phyloP scores from a whole-genome alignment of 2,888 invertebrate species.

The Cantharis rustica region DNA sequence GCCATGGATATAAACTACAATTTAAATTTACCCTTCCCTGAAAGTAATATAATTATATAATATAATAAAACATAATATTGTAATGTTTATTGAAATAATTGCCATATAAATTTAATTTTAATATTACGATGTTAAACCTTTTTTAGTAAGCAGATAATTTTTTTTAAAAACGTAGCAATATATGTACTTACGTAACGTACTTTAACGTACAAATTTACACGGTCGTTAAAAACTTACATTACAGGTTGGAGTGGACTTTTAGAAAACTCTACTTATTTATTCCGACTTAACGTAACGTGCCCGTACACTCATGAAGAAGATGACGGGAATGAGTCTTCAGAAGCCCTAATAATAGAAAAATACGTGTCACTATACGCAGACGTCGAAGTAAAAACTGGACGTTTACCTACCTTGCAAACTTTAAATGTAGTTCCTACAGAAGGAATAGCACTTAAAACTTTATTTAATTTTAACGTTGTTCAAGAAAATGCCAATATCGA shows the following conservation, averaged over 20 bases:
- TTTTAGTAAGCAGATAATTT: no score
- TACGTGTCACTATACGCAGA: slow-evolving; percentile 7
- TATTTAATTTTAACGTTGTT: slow-evolving; percentile 7
- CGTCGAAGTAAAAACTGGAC: slow-evolving; percentile 2
- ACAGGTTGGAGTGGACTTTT: slow-evolving; percentile 13
- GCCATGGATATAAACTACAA: slow-evolving; percentile 13
- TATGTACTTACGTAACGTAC: no score
- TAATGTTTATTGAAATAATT: no score
- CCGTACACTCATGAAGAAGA: background rate
- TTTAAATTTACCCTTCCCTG: slow-evolving; percentile 9
- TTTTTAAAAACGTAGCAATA: no score
- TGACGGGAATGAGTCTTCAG: background rate
- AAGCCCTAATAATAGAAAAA: background rate
- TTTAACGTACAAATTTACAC: no score
- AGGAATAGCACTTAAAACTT: slow-evolving; percentile 16
- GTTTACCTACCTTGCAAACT: background rate
- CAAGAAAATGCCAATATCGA: background rate
- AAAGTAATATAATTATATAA: no score
- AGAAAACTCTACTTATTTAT: slow-evolving; percentile 10
- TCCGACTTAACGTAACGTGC: slow-evolving; percentile 21
- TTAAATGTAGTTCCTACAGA: slow-evolving; percentile 3
- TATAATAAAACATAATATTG: no score
- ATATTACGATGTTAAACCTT: no score
- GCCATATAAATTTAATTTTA: no score
- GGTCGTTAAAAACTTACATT: background rate